Evolutionary conservation across 2,888 invertebrate genomes (phyloP).

Genomic region (Lasioglossum marginatum): DNA sequence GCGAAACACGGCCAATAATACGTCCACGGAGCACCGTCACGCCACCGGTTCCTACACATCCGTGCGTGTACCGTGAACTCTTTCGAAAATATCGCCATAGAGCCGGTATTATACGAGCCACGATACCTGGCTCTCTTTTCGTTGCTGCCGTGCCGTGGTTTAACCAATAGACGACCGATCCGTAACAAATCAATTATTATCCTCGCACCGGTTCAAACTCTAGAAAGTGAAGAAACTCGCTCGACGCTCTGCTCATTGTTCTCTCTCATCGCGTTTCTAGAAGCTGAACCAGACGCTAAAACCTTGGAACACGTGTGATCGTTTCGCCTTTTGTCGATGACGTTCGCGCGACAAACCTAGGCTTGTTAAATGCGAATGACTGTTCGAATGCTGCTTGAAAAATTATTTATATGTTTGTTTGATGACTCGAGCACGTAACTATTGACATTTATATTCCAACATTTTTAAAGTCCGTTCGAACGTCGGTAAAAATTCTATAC

Average conservation of each 20-base stretch:
- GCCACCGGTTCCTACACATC: slow-evolving; percentile 54
- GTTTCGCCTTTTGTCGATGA: not conserved
- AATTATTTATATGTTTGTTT: not conserved
- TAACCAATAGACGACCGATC: slow-evolving; percentile 56
- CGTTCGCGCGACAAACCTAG: not conserved
- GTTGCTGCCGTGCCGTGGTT: slow-evolving; percentile 66
- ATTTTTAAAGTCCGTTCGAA: not conserved
- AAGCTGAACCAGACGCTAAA: not conserved
- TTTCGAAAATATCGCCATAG: slow-evolving; percentile 39
- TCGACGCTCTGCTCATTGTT: slow-evolving; percentile 8
- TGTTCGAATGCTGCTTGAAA: not conserved
- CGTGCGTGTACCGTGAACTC: slow-evolving; percentile 28
- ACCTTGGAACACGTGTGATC: not conserved
- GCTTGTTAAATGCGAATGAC: too few relatives aligned
- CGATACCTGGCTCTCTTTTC: slow-evolving; percentile 54
- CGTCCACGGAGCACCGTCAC: slow-evolving; percentile 50
- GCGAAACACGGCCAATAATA: slow-evolving; percentile 74
- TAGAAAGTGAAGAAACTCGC: slow-evolving; percentile 48
- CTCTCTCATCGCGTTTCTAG: not conserved
- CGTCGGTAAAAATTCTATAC: not conserved
- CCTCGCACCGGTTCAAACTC: slow-evolving; percentile 22
- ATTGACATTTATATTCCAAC: too few relatives aligned
- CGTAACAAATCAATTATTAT: slow-evolving; percentile 70
- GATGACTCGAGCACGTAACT: too few relatives aligned
- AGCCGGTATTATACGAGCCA: slow-evolving; percentile 17